Conservation (phyloP, 2,888 invertebrate genomes). For the Crossocerus cetratus region DNA sequence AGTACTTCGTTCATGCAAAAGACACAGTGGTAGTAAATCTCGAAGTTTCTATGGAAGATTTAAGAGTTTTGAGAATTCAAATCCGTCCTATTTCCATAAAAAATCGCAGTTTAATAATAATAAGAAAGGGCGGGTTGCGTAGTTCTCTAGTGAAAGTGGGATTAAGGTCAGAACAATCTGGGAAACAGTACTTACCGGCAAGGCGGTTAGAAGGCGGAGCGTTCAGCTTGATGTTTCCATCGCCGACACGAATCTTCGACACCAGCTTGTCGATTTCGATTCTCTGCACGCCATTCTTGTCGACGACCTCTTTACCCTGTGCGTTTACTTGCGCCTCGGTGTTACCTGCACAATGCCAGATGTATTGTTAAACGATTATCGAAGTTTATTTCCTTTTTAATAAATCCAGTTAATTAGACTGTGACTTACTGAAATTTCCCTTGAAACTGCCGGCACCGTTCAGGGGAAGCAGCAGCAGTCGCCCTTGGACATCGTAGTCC, state of each 20-base stretch:
- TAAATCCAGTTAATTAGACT: background rate
- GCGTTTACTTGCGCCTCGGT: slow-evolving; percentile 81
- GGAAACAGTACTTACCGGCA: slow-evolving; percentile 60
- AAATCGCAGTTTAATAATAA: too few species aligned
- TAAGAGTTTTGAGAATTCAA: too few species aligned
- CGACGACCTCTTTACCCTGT: slow-evolving; percentile 78
- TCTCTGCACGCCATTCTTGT: slow-evolving; percentile 81
- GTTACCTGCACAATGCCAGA: slow-evolving; percentile 77
- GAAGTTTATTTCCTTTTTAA: too few species aligned
- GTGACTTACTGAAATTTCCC: slow-evolving; percentile 79
- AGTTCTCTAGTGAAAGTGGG: too few species aligned
- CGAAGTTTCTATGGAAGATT: too few species aligned
- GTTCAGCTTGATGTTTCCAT: slow-evolving; percentile 80
- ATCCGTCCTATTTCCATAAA: too few species aligned
- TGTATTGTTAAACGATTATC: too few species aligned
- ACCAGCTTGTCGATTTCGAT: slow-evolving; percentile 81
- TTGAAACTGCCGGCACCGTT: slow-evolving; percentile 78
- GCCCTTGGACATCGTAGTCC: slow-evolving; percentile 79
- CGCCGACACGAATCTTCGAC: slow-evolving; percentile 81
- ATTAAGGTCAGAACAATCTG: too few species aligned
- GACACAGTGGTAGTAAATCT: too few species aligned
- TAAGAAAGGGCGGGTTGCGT: too few species aligned
- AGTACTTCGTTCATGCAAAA: too few species aligned
- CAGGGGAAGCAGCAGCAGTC: slow-evolving; percentile 78
- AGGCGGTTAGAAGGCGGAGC: slow-evolving; percentile 70